Base-by-base conservation (phyloP, 2,888 invertebrate genomes). In the Criorhina ranunculi region DNA sequence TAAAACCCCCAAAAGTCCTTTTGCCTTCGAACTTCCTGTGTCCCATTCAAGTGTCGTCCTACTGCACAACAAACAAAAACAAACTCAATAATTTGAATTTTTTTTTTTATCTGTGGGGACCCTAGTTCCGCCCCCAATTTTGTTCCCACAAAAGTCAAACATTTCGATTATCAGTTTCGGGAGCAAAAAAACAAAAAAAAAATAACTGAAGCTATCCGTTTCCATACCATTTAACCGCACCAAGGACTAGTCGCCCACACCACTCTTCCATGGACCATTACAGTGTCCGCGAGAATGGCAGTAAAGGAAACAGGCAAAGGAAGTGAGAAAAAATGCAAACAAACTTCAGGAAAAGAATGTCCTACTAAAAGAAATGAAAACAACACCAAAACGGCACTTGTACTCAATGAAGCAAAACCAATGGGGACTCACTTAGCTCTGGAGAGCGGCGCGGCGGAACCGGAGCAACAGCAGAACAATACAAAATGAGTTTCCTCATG, bases 201-300 rank as follows among this genome's bases (percentile, higher is more conserved):
- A 46, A 29, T 6, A 31, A 44, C 76, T 42, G 37, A 67, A 83
- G 53, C 60, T 62, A 73, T 79, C 69, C 73, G 64, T 83, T 83
- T 83, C 83, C 83, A 83, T 83, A 44, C 73, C 83, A 83, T 83
- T 83, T 83, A 83, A 83, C 83, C 83, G 53, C 64, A 73, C 69
- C 57, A 69, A 83, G 57, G 73, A 46, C 66, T 53, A 70, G 42
- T 59, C 55, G 51, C 67, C 66, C 72, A 79, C 79, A 24, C 24
- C 24, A 24, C 24, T 1, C n/a, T n/a, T 80, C 73, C 59, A 59
- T 79, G 59, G 82, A 49, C 78, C 67, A 78, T 83, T 73, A 83
- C 29, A 40, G 55, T 29, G 72, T 46, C 67, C 66, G 49, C 78
- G 72, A 29, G 62, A 33, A 69, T 49, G 42, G 57, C 57, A 64